A percentile compares a stretch with the other conserved stretches of the same genome.
These are phyloP conservation scores for Plebejus melissa DNA, from an alignment of 2,888 invertebrate species.

Conservation along the genomic window DNA sequence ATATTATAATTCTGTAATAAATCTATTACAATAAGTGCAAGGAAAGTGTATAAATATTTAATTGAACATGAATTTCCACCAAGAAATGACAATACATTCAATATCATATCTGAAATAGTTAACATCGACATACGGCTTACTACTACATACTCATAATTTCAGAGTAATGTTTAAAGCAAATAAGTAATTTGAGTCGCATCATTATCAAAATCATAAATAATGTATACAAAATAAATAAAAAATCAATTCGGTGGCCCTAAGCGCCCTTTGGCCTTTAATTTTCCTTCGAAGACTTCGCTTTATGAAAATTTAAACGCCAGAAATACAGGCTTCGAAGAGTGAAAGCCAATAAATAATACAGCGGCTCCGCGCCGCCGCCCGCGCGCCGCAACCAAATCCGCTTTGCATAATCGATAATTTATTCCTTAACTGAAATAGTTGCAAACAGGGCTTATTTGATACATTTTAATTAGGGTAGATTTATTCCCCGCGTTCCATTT, in stretches of 20 bases:
- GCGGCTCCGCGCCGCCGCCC: background rate
- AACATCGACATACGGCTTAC: too few relatives aligned
- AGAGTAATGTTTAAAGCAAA: too few relatives aligned
- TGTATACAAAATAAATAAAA: background rate
- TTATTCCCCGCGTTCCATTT: too few relatives aligned
- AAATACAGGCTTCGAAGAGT: conserved; percentile 6
- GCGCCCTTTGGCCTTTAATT: background rate
- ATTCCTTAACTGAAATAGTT: conserved; percentile 5
- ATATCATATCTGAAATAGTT: too few relatives aligned
- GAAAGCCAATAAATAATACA: conserved; percentile 21
- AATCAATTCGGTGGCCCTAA: background rate
- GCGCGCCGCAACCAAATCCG: background rate
- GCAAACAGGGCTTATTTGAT: background rate
- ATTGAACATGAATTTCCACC: too few relatives aligned
- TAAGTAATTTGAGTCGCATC: too few relatives aligned
- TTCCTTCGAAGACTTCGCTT: conserved; percentile 7
- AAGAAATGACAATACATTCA: too few relatives aligned
- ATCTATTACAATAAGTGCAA: too few relatives aligned
- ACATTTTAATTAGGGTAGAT: background rate
- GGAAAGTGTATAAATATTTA: too few relatives aligned
- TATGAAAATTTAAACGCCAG: conserved; percentile 16
- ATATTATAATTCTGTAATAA: too few relatives aligned
- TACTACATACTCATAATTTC: too few relatives aligned
- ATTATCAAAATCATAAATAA: background rate
- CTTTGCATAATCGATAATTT: conserved; percentile 21